These are phyloP conservation scores for Amphilophus citrinellus DNA, from an alignment of 2,113 vertebrate species.

Conservation along the genomic window DNA sequence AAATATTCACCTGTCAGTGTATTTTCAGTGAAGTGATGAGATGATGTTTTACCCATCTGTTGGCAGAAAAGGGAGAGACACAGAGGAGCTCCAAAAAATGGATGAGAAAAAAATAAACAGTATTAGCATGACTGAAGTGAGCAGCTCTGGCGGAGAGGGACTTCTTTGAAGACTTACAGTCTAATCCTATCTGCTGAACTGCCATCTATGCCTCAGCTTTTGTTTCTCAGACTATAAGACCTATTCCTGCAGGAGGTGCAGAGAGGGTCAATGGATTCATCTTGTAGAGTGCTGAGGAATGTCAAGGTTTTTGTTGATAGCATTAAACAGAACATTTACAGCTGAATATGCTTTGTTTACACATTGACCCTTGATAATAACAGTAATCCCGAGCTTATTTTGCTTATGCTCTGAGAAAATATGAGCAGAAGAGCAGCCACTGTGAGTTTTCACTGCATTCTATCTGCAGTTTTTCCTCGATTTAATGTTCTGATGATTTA, in stretches of 20 bases:
- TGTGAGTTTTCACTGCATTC: not conserved
- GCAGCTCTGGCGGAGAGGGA: slow-evolving; percentile 55
- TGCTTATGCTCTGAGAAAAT: not conserved
- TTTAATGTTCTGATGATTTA: not conserved
- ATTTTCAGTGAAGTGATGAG: slow-evolving; percentile 34
- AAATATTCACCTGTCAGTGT: slow-evolving; percentile 54
- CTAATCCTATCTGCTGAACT: slow-evolving; percentile 76
- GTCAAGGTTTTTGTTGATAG: slow-evolving; percentile 39
- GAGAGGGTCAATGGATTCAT: slow-evolving; percentile 68
- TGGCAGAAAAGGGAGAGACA: not conserved
- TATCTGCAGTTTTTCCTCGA: not conserved
- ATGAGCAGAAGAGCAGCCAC: not conserved
- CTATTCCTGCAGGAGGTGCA: slow-evolving; percentile 60
- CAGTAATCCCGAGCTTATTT: slow-evolving; percentile 32
- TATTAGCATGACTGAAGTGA: slow-evolving; percentile 65
- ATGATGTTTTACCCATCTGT: slow-evolving; percentile 29
- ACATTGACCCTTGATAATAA: slow-evolving; percentile 41
- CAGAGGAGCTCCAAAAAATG: slow-evolving; percentile 11
- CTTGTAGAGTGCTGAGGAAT: slow-evolving; percentile 44
- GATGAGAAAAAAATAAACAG: slow-evolving; percentile 61
- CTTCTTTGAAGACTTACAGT: slow-evolving; percentile 78
- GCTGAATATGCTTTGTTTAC: slow-evolving; percentile 52
- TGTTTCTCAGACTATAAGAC: slow-evolving; percentile 71
- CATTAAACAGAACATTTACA: slow-evolving; percentile 50
- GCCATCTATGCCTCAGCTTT: slow-evolving; percentile 66